Conservation (phyloP, 2,888 invertebrate species). For the Trissonchulus sp. region DNA sequence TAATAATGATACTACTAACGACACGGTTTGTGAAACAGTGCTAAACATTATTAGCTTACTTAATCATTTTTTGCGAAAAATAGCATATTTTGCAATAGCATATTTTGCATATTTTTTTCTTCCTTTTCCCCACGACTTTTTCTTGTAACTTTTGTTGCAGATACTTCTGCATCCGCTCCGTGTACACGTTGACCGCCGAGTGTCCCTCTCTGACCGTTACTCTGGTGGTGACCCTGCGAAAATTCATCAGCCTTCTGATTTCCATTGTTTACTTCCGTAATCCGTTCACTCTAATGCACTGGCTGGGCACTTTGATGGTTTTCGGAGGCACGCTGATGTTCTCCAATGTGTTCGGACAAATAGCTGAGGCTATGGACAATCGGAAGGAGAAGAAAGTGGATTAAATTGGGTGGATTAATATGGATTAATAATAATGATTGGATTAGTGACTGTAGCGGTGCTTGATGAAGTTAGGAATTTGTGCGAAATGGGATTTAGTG, state of each 20-base stretch:
- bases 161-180: conserved; percentile 83
- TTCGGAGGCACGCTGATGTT: conserved; percentile 89
- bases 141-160: no score
- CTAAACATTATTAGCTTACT: no score
- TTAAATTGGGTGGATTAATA: neutral
- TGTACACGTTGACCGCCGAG: conserved; percentile 86
- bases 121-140: no score
- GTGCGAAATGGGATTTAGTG: no score
- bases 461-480: no score
- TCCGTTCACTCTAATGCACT: conserved; percentile 82
- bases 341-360: conserved; percentile 61
- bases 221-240: conserved; percentile 85
- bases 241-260: conserved; percentile 88
- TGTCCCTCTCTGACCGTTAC: conserved; percentile 90
- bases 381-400: neutral
- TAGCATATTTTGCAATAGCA: no score
- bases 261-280: conserved; percentile 91
- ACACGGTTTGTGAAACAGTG: no score
- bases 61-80: no score
- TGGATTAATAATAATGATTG: no score
- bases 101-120: no score
- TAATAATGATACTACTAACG: no score
- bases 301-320: conserved; percentile 80
- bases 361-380: conserved; percentile 4
- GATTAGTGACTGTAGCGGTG: no score